Percentiles rank a stretch among this genome's conserved stretches.
Conservation (phyloP, 2,888 invertebrate genomes). For the Hoplodrina ambigua region DNA sequence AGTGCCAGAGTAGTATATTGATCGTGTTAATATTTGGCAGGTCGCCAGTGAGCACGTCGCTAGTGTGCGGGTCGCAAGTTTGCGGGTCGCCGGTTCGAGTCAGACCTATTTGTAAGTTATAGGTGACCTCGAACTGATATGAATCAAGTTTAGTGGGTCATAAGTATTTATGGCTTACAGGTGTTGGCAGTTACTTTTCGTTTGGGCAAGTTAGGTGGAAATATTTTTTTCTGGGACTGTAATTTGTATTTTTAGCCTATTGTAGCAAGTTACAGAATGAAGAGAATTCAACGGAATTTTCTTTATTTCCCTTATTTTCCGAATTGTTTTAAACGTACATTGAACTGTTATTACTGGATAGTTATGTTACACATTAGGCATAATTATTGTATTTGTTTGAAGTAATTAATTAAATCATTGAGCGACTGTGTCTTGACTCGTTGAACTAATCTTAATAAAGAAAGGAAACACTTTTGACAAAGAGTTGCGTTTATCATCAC, state of each 20-base stretch:
- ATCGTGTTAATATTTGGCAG: slow-evolving; percentile 49
- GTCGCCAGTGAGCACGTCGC: slow-evolving; percentile 29
- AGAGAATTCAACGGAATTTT: neutral
- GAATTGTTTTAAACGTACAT: no score
- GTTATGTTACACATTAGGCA: no score
- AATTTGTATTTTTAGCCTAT: slow-evolving; percentile 2
- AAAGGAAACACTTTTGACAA: no score
- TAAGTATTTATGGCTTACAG: slow-evolving; percentile 49
- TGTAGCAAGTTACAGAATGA: neutral
- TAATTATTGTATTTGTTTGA: no score
- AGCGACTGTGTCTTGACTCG: no score
- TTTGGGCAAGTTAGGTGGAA: slow-evolving; percentile 6
- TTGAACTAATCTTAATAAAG: no score
- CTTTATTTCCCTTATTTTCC: no score
- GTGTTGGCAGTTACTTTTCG: slow-evolving; percentile 28
- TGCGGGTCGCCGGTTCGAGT: slow-evolving; percentile 25
- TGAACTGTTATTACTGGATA: no score
- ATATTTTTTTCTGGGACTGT: slow-evolving; percentile 7
- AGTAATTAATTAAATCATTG: no score
- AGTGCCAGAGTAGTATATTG: slow-evolving; percentile 34
- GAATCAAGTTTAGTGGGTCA: slow-evolving; percentile 52
- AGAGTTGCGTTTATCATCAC: no score
- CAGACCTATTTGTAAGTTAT: slow-evolving; percentile 33
- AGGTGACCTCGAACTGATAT: slow-evolving; percentile 44
- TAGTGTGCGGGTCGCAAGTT: slow-evolving; percentile 5